These are phyloP conservation scores for Pseudochirops corinnae DNA, from an alignment of 2,797 vertebrate species.

Conservation along the genomic window DNA sequence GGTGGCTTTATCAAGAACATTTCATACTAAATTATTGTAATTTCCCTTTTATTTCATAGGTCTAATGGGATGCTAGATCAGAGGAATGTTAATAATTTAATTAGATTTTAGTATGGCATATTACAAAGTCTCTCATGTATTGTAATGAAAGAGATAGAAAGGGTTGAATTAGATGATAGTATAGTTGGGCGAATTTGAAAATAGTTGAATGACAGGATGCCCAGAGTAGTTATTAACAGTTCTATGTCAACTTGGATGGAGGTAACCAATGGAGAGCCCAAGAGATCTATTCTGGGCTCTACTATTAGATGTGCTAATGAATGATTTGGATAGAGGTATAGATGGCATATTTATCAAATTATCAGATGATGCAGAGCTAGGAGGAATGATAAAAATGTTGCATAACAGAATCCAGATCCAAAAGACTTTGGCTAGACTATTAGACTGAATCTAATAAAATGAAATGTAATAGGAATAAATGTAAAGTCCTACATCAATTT, in stretches of 20 bases:
- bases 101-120: not conserved
- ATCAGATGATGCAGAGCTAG: not conserved
- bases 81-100: not conserved
- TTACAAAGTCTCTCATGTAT: not conserved
- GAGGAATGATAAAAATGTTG: not conserved
- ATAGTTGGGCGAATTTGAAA: not conserved
- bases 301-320: not conserved
- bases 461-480: not conserved
- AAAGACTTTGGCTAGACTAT: not conserved
- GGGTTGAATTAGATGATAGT: not conserved
- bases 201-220: not conserved
- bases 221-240: not conserved
- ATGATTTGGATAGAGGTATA: not conserved
- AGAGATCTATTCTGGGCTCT: not conserved
- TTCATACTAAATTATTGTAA: not conserved
- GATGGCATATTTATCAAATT: not conserved
- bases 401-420: not conserved
- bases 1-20: not conserved
- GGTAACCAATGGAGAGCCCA: not conserved
- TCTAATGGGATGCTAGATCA: not conserved
- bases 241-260: not conserved
- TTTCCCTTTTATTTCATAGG: not conserved
- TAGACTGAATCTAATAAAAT: not conserved
- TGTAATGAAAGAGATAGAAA: not conserved
- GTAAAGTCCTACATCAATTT: not conserved